These are phyloP conservation scores for Dysidea cf. avara DNA, from an alignment of 37 sponge, comb jelly and placozoan genomes.

Conservation along the genomic window DNA sequence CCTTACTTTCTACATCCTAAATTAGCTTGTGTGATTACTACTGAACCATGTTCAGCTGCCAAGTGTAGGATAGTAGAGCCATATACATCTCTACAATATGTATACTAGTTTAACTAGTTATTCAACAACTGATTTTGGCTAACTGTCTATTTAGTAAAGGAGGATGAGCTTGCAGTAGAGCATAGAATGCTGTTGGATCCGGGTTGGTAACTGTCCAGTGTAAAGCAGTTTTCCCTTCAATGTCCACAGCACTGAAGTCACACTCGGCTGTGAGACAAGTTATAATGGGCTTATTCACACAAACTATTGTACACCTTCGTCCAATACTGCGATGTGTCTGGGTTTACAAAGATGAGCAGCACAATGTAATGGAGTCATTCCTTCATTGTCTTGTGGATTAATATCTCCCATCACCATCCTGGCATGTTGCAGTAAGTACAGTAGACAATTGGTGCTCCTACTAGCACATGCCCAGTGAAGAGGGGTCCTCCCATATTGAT, in stretches of 20 bases:
- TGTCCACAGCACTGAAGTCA: slow-evolving; percentile 69
- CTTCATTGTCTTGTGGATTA: slow-evolving; percentile 67
- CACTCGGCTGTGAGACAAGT: slow-evolving; percentile 37
- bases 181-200: slow-evolving; percentile 42
- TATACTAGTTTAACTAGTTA: not conserved
- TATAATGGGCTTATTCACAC: not conserved
- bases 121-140: not conserved
- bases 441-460: slow-evolving; percentile 58
- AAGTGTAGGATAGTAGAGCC: slow-evolving; percentile 67
- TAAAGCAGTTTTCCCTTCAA: slow-evolving; percentile 80
- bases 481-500: slow-evolving; percentile 78
- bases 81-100: slow-evolving; percentile 51
- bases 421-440: slow-evolving; percentile 69
- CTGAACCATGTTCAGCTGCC: slow-evolving; percentile 53
- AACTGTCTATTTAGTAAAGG: slow-evolving; percentile 70
- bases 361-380: slow-evolving; percentile 82
- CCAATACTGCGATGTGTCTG: slow-evolving; percentile 59
- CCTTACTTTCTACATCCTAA: slow-evolving; percentile 8
- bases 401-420: slow-evolving; percentile 69
- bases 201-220: slow-evolving; percentile 82
- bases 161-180: slow-evolving; percentile 62
- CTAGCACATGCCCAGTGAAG: slow-evolving; percentile 81
- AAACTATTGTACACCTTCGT: slow-evolving; percentile 39
- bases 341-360: slow-evolving; percentile 74
- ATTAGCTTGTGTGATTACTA: too few relatives aligned